Evolutionary conservation across 2,113 vertebrate species (phyloP), one percentile per base, ranked within the genome.

Genomic region (Petrocephalus zakoni): DNA sequence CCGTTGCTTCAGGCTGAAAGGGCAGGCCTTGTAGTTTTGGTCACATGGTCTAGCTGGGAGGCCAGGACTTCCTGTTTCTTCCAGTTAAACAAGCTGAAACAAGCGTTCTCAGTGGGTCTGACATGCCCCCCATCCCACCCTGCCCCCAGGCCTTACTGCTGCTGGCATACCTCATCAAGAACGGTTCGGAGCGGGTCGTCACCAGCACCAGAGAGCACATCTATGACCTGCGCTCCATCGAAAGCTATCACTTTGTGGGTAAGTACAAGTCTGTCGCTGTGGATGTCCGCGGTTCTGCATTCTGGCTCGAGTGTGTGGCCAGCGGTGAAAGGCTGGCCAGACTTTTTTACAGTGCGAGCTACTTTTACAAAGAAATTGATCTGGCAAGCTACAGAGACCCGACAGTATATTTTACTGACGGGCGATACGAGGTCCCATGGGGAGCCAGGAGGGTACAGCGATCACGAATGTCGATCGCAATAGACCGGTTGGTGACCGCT

Each of bases 211-310:
- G 98, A 96, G 98, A 99, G 95, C 98, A 99, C 96, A 96, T 99
- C 94, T 99, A 99, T 96, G 98, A 99, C 96, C 96, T 99, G 93
- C 96, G 98, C 93, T 98, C 98, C 91, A 95, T 99, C 94, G 98
- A 99, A 96, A 99, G 98, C 96, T 99, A 98, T 95, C 98, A 99
- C 95, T 99, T 95, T 96, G 96, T 99, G 95, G 98, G 98, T 98
- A 96, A 97, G 96, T 95, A 94, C 94, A 94, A 95, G 88, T 15
- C 9, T 86, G 47, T 52, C n/a, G 5, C 83, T 2, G 22, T 25
- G 95, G 95, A 96, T 94, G 96, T 96, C 96, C 96, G 17, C 34
- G 19, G 8, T 47, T 9, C 78, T 82, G 37, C 29, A 34, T 72
- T 17, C 13, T 42, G 1, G 37, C 34, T 29, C 29, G 64, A 34